A percentile compares a stretch with the other conserved stretches of the same genome.
Conservation (phyloP, 2,797 vertebrate species). For the Ceyx erithaca region DNA sequence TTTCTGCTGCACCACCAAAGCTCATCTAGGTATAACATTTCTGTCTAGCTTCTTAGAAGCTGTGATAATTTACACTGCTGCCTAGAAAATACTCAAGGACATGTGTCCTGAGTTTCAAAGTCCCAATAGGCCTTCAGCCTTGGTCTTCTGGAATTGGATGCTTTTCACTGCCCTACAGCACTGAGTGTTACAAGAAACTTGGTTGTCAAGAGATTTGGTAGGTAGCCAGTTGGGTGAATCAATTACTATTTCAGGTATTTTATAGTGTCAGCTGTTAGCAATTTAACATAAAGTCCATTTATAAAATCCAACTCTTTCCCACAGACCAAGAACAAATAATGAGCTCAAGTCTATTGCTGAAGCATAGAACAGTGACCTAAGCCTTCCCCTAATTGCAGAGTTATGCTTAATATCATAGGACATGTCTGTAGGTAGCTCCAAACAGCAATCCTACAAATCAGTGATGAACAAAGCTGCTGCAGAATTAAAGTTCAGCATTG, state of each 20-base stretch:
- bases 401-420: background rate
- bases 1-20: background rate
- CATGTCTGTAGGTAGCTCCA: background rate
- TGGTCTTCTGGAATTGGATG: background rate
- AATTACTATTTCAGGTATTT: background rate
- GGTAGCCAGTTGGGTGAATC: background rate
- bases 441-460: background rate
- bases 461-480: background rate
- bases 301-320: background rate
- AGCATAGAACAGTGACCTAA: background rate
- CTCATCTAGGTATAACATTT: background rate
- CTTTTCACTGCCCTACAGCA: background rate
- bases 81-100: background rate
- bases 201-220: background rate
- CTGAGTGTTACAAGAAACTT: background rate
- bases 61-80: background rate
- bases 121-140: background rate
- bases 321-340: background rate
- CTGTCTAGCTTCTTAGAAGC: background rate
- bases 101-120: background rate
- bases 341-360: background rate
- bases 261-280: background rate
- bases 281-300: background rate
- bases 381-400: background rate
- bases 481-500: accelerated